Evolutionary conservation across 1,140 invertebrate genomes (phyloP).

Genomic region (Pristionchus pacificus): DNA sequence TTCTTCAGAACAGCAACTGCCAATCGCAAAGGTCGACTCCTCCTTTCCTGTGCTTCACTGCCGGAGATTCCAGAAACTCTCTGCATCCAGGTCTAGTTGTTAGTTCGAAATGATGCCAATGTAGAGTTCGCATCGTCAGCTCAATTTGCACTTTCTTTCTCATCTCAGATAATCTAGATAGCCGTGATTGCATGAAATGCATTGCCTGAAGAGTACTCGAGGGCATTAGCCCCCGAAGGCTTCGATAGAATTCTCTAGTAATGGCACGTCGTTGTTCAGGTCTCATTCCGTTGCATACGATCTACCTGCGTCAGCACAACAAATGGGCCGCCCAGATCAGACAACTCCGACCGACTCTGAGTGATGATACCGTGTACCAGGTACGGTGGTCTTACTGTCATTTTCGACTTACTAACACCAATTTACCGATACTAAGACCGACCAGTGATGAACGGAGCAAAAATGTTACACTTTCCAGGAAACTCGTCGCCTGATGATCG

Average conservation of each 20-base stretch:
- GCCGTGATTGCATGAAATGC: no score
- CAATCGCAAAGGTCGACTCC: slow-evolving; percentile 27
- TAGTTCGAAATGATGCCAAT: no score
- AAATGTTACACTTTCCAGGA: no score
- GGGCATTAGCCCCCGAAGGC: slow-evolving; percentile 10
- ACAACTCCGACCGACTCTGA: slow-evolving; percentile 8
- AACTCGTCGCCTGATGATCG: slow-evolving; percentile 11
- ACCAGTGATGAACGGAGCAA: no score
- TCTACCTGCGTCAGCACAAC: slow-evolving; percentile 32
- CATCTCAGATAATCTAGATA: no score
- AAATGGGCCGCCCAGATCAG: slow-evolving; percentile 6
- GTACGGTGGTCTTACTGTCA: not conserved
- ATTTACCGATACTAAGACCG: not conserved
- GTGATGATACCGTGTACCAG: slow-evolving; percentile 26
- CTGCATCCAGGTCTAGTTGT: slow-evolving; percentile 30
- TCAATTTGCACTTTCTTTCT: no score
- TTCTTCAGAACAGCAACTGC: slow-evolving; percentile 28
- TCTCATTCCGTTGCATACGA: slow-evolving; percentile 10
- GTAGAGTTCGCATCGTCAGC: no score
- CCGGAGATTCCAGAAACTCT: slow-evolving; percentile 29
- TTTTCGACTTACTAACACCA: not conserved
- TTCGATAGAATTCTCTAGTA: not conserved
- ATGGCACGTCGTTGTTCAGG: not conserved
- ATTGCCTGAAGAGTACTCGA: not conserved
- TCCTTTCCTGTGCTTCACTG: slow-evolving; percentile 21